phyloP scores from a whole-genome alignment of 2,113 vertebrate genomes.

The Lophotis ruficrista region DNA sequence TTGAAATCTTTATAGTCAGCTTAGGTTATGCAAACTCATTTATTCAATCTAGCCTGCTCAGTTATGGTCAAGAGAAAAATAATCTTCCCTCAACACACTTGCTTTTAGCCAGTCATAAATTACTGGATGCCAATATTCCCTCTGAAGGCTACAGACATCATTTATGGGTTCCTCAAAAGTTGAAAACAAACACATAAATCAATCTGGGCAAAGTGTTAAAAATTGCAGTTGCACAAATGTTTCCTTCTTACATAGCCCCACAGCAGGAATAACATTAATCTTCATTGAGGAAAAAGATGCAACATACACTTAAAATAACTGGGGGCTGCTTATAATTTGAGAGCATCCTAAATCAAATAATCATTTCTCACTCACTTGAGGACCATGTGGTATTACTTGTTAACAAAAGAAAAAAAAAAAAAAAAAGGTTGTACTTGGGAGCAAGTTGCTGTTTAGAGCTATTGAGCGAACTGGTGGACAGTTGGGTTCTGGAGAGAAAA shows the following conservation, averaged over 20 bases:
- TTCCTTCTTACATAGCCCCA: not conserved
- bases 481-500: not conserved
- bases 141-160: not conserved
- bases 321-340: not conserved
- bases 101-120: conserved; percentile 15
- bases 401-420: not conserved
- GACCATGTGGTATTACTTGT: not conserved
- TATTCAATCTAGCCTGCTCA: not conserved
- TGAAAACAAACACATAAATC: conserved; percentile 28
- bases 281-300: not conserved
- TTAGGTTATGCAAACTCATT: not conserved
- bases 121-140: not conserved
- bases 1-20: not conserved
- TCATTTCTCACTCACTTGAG: not conserved
- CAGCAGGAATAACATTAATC: not conserved
- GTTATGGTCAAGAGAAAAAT: not conserved
- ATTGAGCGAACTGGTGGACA: not conserved
- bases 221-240: not conserved
- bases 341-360: not conserved
- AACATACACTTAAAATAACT: not conserved
- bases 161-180: conserved; percentile 1
- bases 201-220: not conserved
- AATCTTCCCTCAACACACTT: not conserved
- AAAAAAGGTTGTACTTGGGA: not conserved
- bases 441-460: fast-evolving